Conservation (phyloP, 1,140 invertebrate species). For the Forficula auricularia region DNA sequence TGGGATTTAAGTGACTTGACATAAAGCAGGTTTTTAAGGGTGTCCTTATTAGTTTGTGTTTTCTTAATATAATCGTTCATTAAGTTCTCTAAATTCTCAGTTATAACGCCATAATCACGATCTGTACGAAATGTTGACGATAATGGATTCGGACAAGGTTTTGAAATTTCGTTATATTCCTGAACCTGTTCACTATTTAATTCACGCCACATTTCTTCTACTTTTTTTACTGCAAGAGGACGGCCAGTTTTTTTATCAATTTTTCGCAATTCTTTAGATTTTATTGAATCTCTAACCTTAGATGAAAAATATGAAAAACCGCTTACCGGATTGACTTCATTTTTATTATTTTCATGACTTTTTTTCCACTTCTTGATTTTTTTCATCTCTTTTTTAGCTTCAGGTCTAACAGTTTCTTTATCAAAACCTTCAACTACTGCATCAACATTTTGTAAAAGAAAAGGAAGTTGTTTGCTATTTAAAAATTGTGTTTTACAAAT, state of each 20-base stretch:
- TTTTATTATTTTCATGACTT: constrained; percentile 23
- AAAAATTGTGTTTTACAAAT: constrained; percentile 75
- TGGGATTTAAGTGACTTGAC: constrained; percentile 58
- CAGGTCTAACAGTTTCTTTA: constrained; percentile 26
- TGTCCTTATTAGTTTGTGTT: constrained; percentile 21
- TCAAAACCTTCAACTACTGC: constrained; percentile 37
- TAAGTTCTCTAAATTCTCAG: constrained; percentile 55
- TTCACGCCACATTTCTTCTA: no score
- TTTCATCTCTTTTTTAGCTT: constrained; percentile 27
- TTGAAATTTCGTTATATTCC: no score
- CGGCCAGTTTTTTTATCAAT: constrained; percentile 22
- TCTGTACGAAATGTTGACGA: constrained; percentile 48
- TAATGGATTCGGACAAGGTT: constrained; percentile 47
- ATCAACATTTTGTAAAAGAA: constrained; percentile 60
- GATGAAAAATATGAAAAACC: constrained; percentile 3
- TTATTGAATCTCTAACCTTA: constrained; percentile 11
- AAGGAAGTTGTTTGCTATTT: constrained; percentile 55
- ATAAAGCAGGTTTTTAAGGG: constrained; percentile 52
- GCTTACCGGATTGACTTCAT: no score
- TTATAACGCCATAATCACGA: constrained; percentile 58
- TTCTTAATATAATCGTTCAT: constrained; percentile 43
- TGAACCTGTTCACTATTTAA: no score
- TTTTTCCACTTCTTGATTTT: constrained; percentile 42
- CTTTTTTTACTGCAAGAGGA: background rate
- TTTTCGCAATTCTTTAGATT: constrained; percentile 23